Evolutionary conservation across 2,888 invertebrate genomes (phyloP).

Genomic region (Omphaloscelis lunosa): DNA sequence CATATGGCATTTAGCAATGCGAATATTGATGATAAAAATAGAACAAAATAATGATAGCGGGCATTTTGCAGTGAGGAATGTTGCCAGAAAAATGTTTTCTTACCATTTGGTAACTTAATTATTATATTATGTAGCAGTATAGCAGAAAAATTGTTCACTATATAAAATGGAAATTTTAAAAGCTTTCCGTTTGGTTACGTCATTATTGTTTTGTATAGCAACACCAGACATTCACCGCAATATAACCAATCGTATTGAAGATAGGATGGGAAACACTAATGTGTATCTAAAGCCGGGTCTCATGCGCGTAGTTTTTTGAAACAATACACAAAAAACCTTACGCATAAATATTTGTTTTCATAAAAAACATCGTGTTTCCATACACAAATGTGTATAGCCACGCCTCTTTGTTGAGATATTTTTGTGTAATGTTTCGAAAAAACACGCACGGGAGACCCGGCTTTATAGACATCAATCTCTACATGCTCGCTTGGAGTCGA

Average conservation of each 20-base stretch:
- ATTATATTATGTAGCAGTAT: background rate
- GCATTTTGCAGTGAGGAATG: constrained; percentile 33
- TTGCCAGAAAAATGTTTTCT: constrained; percentile 28
- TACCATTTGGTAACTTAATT: constrained; percentile 19
- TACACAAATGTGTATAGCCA: too few relatives aligned
- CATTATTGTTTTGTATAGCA: too few relatives aligned
- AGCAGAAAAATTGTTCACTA: background rate
- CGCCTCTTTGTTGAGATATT: too few relatives aligned
- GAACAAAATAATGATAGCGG: constrained; percentile 28
- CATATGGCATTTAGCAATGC: constrained; percentile 27
- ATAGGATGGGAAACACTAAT: background rate
- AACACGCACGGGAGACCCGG: too few relatives aligned
- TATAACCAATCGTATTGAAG: background rate
- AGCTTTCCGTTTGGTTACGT: background rate
- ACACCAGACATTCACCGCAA: background rate
- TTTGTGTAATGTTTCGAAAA: too few relatives aligned
- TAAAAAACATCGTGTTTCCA: too few relatives aligned
- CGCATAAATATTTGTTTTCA: too few relatives aligned
- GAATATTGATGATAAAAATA: constrained; percentile 28
- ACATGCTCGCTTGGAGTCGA: background rate
- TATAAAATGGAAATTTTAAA: background rate
- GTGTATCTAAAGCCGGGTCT: too few relatives aligned
- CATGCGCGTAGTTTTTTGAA: too few relatives aligned
- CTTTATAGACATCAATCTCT: background rate
- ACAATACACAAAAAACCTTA: too few relatives aligned